Evolutionary conservation across 2,888 invertebrate species (phyloP).

Genomic region (Eilema sororculum): DNA sequence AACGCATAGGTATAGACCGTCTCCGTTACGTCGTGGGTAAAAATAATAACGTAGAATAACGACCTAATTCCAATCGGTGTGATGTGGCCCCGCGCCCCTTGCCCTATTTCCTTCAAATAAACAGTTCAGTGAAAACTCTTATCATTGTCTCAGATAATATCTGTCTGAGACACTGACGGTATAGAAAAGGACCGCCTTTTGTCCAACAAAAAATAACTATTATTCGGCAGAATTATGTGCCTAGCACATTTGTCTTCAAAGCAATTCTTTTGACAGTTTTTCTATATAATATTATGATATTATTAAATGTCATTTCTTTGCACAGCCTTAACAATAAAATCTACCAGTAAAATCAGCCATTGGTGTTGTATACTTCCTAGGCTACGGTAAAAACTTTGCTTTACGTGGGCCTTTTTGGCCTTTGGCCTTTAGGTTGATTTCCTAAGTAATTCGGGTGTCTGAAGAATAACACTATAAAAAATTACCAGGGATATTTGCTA

Average conservation of each 20-base stretch:
- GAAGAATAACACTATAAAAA: too few relatives aligned
- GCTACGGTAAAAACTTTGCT: too few relatives aligned
- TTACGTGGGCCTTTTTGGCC: too few relatives aligned
- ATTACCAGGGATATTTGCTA: too few relatives aligned
- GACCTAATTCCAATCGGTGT: constrained; percentile 54
- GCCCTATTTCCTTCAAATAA: constrained; percentile 66
- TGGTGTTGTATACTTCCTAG: too few relatives aligned
- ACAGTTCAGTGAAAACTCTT: constrained; percentile 75
- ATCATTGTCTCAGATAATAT: constrained; percentile 75
- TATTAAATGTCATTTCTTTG: neutral
- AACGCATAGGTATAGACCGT: too few relatives aligned
- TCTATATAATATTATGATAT: neutral
- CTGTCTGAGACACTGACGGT: constrained; percentile 63
- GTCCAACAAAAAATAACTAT: constrained; percentile 31
- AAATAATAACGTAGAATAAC: neutral
- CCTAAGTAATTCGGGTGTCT: neutral
- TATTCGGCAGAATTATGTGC: constrained; percentile 25
- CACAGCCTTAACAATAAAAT: too few relatives aligned
- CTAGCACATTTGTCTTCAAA: constrained; percentile 6
- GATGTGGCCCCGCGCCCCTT: constrained; percentile 33
- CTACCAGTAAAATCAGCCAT: too few relatives aligned
- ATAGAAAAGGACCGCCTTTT: constrained; percentile 46
- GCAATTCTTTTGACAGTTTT: constrained; percentile 11
- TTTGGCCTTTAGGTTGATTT: neutral
- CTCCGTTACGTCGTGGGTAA: too few relatives aligned